phyloP scores from a whole-genome alignment of 1,140 invertebrate species.

The Zaprionus lachaisei region DNA sequence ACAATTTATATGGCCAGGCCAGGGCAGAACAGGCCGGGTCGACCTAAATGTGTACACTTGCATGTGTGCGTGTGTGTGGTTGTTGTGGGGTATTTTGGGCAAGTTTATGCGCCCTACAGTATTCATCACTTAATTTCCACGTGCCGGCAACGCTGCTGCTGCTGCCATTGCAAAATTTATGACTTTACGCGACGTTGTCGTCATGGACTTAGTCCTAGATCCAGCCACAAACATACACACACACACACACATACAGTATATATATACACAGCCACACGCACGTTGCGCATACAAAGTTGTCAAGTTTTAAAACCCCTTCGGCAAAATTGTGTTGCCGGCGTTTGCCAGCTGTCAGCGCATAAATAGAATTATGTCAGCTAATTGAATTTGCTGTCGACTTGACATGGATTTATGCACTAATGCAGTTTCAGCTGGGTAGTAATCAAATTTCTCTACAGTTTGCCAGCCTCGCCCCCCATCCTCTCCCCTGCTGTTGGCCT shows the following conservation, averaged over 20 bases:
- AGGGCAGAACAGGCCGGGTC: slow-evolving; percentile 45
- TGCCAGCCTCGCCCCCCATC: background rate
- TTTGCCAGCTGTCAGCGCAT: slow-evolving; percentile 76
- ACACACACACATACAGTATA: background rate
- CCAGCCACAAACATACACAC: slow-evolving; percentile 5
- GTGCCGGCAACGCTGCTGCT: slow-evolving; percentile 52
- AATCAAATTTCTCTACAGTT: slow-evolving; percentile 61
- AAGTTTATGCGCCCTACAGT: slow-evolving; percentile 69
- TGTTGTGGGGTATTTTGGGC: slow-evolving; percentile 40
- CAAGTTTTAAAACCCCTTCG: slow-evolving; percentile 59
- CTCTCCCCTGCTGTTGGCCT: background rate
- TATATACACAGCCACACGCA: background rate
- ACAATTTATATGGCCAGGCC: slow-evolving; percentile 74
- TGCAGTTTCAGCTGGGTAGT: slow-evolving; percentile 58
- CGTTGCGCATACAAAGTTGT: slow-evolving; percentile 27
- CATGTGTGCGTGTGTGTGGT: slow-evolving; percentile 17
- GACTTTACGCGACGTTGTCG: slow-evolving; percentile 54
- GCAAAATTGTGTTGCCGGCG: slow-evolving; percentile 54
- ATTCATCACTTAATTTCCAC: slow-evolving; percentile 82
- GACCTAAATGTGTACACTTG: slow-evolving; percentile 58
- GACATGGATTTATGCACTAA: slow-evolving; percentile 80
- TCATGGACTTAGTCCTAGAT: slow-evolving; percentile 37
- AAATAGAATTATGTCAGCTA: slow-evolving; percentile 81
- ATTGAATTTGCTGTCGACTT: slow-evolving; percentile 75
- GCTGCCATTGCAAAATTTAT: slow-evolving; percentile 80